These are phyloP conservation scores for Todus mexicanus DNA, from an alignment of 2,797 vertebrate genomes.

Conservation along the genomic window DNA sequence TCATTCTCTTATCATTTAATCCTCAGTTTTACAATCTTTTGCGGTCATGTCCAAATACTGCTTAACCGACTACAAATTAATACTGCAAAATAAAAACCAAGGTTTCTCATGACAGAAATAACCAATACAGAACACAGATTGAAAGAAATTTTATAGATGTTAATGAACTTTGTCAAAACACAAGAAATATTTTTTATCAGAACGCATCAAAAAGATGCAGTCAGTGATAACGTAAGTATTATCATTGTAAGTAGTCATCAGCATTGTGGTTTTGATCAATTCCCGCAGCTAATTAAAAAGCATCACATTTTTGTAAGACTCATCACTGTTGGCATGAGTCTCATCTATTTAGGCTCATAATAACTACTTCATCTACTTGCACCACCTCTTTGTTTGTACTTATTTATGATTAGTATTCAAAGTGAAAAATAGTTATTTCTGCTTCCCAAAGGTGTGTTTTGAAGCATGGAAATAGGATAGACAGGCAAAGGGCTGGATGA, in stretches of 20 bases:
- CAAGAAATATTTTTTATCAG: background rate
- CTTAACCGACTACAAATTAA: background rate
- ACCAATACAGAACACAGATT: background rate
- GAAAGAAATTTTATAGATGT: background rate
- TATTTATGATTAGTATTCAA: background rate
- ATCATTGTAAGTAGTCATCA: background rate
- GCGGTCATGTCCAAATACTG: background rate
- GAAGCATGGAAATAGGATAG: background rate
- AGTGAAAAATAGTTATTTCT: background rate
- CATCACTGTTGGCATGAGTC: background rate
- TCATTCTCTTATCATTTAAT: background rate
- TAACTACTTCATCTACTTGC: slow-evolving; percentile 3
- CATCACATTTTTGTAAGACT: background rate
- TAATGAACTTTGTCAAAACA: background rate
- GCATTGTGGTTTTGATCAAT: background rate
- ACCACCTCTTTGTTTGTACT: background rate
- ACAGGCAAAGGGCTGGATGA: rapidly evolving
- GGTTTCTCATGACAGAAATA: background rate
- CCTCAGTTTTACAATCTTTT: background rate
- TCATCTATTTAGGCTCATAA: slow-evolving; percentile 14
- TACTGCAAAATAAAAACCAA: background rate
- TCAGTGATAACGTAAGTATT: background rate
- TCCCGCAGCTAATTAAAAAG: slow-evolving; percentile 39
- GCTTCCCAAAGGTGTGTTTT: background rate
- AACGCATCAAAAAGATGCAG: background rate